These are phyloP conservation scores for Lucinisca nassula DNA, from an alignment of 2,888 invertebrate genomes.

Conservation along the genomic window DNA sequence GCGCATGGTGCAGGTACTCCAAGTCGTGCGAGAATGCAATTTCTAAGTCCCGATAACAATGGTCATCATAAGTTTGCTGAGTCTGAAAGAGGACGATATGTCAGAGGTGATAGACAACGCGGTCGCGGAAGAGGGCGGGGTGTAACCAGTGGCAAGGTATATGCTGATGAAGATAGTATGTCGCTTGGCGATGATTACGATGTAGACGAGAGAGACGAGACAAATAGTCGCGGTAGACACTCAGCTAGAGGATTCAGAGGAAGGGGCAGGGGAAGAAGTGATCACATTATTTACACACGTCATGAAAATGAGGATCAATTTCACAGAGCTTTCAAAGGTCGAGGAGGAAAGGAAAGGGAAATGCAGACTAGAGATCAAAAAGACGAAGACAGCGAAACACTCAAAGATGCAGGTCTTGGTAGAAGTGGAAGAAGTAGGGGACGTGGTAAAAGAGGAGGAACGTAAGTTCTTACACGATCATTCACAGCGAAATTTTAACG, in stretches of 20 bases:
- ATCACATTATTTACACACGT: background rate
- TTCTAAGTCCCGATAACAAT: no score
- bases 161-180: background rate
- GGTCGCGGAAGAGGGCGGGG: background rate
- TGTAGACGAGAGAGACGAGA: background rate
- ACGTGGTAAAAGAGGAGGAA: constrained; percentile 23
- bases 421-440: constrained; percentile 9
- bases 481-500: background rate
- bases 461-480: background rate
- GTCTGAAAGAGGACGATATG: no score
- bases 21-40: no score
- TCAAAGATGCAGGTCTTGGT: background rate
- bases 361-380: background rate
- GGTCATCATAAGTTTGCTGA: no score
- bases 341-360: background rate
- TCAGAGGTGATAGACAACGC: background rate
- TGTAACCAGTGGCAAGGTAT: background rate
- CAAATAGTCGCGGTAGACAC: background rate
- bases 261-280: background rate
- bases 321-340: background rate
- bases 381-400: background rate
- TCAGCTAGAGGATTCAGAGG: background rate
- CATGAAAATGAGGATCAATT: background rate
- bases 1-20: no score
- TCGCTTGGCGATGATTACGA: background rate